Base-by-base conservation (phyloP, 2,113 vertebrate species). In the Trichechus manatus region DNA sequence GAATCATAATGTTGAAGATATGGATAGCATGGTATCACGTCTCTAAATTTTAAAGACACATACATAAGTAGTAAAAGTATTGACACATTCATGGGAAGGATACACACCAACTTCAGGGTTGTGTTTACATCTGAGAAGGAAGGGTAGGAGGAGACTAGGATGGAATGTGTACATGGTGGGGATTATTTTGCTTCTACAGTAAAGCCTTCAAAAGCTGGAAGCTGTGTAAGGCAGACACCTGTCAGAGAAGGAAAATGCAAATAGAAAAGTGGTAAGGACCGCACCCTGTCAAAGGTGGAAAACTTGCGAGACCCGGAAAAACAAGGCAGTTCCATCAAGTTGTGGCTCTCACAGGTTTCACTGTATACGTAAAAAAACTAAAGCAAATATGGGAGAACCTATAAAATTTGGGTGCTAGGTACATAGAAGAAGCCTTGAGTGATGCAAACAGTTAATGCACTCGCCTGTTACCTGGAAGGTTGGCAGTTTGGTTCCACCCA, bases 121-220 rank as follows among this genome's bases (percentile, higher is more conserved):
- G 3, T 66, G 39, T 50, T 84, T 42, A 19, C 6, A 27, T 2
- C 31, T 44, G 44, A 82, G 75, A 44, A 80, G 36, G 36, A 53
- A 11, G 3, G 36, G 10, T 10, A 4, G 47, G n/a, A 39, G 56
- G 31, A 9, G 56, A 44, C 19, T 15, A 2, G 27, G 66, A 9
- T 7, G 9, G 19, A 13, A 9, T 0, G 36, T n/a, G 19, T 33
- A 3, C 15, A 9, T 20, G 2, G 50, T 44, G 29, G 44, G 15
- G 36, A 5, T 25, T 10, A 8, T 94, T 53, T 63, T 74, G 3
- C 6, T 92, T 74, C 53, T 36, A 72, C 68, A 36, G 4, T 72
- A 72, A 72, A 70, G 23, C 3, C 23, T 87, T n/a, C 50, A 31
- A 74, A n/a, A 70, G 33, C 68, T 3, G 17, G 33, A 72, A 31